Conservation (phyloP, 1,140 invertebrate genomes). For the Pectinophora gossypiella region DNA sequence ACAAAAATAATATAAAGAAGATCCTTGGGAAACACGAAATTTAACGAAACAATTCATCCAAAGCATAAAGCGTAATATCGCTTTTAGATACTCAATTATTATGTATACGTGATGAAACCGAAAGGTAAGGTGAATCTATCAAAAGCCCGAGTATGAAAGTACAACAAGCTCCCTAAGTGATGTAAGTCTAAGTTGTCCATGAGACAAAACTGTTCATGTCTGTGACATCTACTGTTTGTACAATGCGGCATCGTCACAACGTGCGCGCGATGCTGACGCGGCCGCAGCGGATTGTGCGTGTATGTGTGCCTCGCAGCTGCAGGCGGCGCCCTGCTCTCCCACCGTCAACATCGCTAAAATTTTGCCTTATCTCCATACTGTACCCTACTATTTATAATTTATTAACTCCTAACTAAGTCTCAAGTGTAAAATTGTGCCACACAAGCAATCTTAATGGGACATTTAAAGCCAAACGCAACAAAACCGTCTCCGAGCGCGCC, state of each 20-base stretch:
- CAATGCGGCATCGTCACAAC: constrained; percentile 42
- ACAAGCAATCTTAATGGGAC: constrained; percentile 43
- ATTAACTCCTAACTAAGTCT: constrained; percentile 59
- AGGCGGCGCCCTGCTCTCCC: constrained; percentile 22
- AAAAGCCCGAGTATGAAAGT: constrained; percentile 35
- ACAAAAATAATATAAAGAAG: not conserved
- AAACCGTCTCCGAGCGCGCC: constrained; percentile 19
- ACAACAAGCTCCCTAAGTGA: constrained; percentile 39
- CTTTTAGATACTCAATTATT: constrained; percentile 24
- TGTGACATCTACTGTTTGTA: constrained; percentile 53
- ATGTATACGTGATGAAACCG: constrained; percentile 13
- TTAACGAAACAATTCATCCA: constrained; percentile 16
- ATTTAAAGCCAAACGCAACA: constrained; percentile 38
- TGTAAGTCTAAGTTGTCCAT: constrained; percentile 39
- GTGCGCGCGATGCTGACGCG: constrained; percentile 14
- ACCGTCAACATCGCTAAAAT: constrained; percentile 27
- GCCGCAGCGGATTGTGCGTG: constrained; percentile 23
- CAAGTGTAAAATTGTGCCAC: constrained; percentile 62
- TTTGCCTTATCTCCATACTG: constrained; percentile 17
- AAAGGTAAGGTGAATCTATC: constrained; percentile 28
- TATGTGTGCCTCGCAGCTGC: constrained; percentile 1
- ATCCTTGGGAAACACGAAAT: not conserved
- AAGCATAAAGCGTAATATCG: constrained; percentile 23
- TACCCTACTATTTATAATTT: constrained; percentile 61
- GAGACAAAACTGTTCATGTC: constrained; percentile 40